Evolutionary conservation across 1,140 invertebrate genomes (phyloP).

Genomic region (Helicoverpa armigera): DNA sequence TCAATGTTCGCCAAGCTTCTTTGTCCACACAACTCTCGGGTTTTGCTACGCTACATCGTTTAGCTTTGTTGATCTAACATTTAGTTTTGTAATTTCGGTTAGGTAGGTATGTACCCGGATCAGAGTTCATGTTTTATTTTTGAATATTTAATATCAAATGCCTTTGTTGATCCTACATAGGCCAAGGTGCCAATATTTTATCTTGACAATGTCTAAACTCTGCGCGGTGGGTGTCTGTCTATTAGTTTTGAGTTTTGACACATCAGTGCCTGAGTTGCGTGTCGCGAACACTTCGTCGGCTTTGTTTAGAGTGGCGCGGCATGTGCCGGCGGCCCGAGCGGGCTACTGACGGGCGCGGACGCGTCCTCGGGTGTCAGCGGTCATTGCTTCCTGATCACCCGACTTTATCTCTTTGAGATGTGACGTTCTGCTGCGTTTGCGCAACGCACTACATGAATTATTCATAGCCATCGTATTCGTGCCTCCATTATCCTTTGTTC

Average conservation of each 20-base stretch:
- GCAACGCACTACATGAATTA: constrained; percentile 68
- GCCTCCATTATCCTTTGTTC: constrained; percentile 68
- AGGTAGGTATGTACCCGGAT: constrained; percentile 45
- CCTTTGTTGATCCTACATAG: constrained; percentile 26
- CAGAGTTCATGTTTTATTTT: constrained; percentile 44
- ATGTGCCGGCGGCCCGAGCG: not conserved
- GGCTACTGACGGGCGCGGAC: constrained; percentile 19
- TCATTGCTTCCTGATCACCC: constrained; percentile 76
- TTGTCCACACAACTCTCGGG: constrained; percentile 63
- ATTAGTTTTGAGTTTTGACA: constrained; percentile 46
- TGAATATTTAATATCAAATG: constrained; percentile 37
- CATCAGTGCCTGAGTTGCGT: not conserved
- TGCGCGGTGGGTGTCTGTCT: constrained; percentile 4
- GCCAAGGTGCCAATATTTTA: constrained; percentile 39
- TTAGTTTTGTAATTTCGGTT: constrained; percentile 15
- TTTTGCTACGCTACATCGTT: constrained; percentile 29
- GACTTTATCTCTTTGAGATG: constrained; percentile 57
- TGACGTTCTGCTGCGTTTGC: constrained; percentile 61
- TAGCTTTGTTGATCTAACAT: constrained; percentile 52
- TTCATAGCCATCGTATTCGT: constrained; percentile 66
- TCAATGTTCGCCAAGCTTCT: constrained; percentile 54
- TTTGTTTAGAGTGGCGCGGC: constrained; percentile 45
- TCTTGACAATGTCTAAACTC: constrained; percentile 33
- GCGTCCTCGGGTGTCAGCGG: constrained; percentile 61
- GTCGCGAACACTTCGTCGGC: constrained; percentile 49